Conservation (phyloP, 2,113 vertebrate genomes). For the Etia nguti region DNA sequence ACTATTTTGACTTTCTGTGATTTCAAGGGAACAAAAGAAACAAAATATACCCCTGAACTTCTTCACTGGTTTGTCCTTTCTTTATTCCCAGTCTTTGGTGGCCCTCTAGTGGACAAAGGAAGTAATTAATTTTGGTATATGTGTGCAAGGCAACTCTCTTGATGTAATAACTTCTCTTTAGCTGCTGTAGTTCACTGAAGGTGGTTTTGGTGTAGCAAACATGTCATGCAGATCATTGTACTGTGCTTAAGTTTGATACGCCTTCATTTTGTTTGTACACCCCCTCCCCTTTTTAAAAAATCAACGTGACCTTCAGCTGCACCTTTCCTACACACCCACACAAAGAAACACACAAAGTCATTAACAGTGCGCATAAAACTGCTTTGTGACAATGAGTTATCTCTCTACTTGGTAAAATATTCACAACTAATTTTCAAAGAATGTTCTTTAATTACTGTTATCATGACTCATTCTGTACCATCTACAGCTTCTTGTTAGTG, state of each 20-base stretch:
- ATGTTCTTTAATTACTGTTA: background rate
- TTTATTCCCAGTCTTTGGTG: background rate
- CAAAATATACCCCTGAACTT: background rate
- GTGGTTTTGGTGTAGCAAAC: background rate
- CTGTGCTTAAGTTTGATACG: background rate
- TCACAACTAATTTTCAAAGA: background rate
- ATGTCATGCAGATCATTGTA: background rate
- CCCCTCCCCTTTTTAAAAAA: background rate
- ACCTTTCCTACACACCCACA: background rate
- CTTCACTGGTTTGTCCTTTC: background rate
- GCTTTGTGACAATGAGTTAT: background rate
- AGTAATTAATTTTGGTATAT: background rate
- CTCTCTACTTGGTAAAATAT: background rate
- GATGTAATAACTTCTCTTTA: background rate
- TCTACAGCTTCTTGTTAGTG: background rate
- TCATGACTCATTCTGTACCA: constrained; percentile 15
- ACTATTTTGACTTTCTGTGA: background rate
- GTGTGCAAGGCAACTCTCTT: background rate
- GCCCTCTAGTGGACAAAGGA: constrained; percentile 57
- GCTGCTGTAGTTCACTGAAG: background rate
- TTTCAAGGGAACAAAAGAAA: background rate
- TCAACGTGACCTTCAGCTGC: background rate
- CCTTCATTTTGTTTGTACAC: background rate
- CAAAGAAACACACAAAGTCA: background rate
- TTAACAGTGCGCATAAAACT: background rate